Evolutionary conservation across 2,113 vertebrate genomes (phyloP).

Genomic region (Arothron firmamentum): DNA sequence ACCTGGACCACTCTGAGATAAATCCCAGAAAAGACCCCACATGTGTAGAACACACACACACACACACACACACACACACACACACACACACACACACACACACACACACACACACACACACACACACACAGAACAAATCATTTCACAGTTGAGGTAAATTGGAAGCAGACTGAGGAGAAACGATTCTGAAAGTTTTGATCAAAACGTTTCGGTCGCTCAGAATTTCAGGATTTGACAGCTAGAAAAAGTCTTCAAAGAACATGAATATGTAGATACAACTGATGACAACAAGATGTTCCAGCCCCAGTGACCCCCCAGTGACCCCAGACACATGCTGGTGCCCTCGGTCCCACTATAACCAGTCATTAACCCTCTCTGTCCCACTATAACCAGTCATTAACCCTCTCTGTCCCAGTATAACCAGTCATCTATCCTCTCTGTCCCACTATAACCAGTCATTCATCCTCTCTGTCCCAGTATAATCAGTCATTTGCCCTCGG

Average conservation of each 20-base stretch:
- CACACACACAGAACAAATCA: constrained; percentile 18
- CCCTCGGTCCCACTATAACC: too few relatives aligned
- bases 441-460: too few relatives aligned
- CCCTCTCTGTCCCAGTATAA: too few relatives aligned
- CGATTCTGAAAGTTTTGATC: not conserved
- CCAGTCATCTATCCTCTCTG: too few relatives aligned
- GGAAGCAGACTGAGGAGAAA: not conserved
- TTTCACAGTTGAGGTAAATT: constrained; percentile 1
- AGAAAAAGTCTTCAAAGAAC: not conserved
- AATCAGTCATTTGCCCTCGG: too few relatives aligned
- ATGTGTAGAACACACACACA: constrained; percentile 1
- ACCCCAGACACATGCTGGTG: too few relatives aligned
- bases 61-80: constrained; percentile 14
- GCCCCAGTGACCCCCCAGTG: too few relatives aligned
- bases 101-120: constrained; percentile 9
- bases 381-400: too few relatives aligned
- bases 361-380: too few relatives aligned
- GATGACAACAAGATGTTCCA: not conserved
- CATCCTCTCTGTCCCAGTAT: too few relatives aligned
- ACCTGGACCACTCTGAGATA: constrained; percentile 25
- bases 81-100: constrained; percentile 20
- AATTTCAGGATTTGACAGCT: not conserved
- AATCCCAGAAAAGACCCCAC: not conserved
- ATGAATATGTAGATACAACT: not conserved
- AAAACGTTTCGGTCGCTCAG: not conserved